Evolutionary conservation across 2,113 vertebrate genomes (phyloP).

Genomic region (Nothoprocta pentlandii): DNA sequence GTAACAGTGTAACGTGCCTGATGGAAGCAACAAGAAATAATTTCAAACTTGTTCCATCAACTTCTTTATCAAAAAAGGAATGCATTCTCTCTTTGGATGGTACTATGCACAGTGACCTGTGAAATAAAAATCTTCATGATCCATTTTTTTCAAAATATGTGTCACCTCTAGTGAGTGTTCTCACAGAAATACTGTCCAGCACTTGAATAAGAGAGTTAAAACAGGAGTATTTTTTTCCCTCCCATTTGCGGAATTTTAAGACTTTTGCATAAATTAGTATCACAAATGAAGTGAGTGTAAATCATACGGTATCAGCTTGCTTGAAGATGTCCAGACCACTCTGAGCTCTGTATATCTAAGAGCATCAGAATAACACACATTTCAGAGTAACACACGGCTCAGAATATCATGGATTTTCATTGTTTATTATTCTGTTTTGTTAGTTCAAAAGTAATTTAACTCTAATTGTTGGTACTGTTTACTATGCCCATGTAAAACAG

Average conservation of each 20-base stretch:
- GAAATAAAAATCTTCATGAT: slow-evolving; percentile 5
- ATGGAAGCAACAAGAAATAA: slow-evolving; percentile 9
- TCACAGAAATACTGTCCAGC: not conserved
- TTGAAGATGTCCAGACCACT: not conserved
- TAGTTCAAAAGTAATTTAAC: not conserved
- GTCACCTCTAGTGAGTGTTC: not conserved
- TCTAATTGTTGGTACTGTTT: not conserved
- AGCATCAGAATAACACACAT: not conserved
- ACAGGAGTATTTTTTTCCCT: not conserved
- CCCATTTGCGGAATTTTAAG: not conserved
- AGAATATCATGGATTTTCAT: not conserved
- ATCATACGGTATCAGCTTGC: not conserved
- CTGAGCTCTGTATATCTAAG: not conserved
- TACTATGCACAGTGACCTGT: not conserved
- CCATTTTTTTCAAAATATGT: not conserved
- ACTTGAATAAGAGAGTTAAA: not conserved
- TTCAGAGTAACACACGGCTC: not conserved
- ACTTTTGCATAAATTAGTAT: slow-evolving; percentile 15
- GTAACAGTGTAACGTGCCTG: not conserved
- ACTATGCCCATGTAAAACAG: not conserved
- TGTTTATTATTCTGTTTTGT: not conserved
- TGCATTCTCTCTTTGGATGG: not conserved
- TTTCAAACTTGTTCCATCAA: slow-evolving; percentile 8
- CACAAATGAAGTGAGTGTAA: not conserved
- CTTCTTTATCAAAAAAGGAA: not conserved